These are phyloP conservation scores for Phymatocera aterrima DNA, from an alignment of 2,888 invertebrate genomes.

Conservation along the genomic window DNA sequence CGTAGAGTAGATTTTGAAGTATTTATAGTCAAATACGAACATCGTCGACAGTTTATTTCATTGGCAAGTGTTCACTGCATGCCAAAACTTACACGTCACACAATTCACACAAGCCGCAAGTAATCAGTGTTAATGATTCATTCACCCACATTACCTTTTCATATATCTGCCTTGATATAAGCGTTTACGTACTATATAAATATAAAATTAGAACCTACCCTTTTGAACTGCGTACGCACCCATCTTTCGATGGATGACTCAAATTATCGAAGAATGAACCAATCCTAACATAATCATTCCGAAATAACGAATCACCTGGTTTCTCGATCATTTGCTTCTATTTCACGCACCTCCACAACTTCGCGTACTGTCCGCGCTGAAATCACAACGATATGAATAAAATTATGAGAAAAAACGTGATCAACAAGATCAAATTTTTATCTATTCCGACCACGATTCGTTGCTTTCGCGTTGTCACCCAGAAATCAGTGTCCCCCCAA, in stretches of 20 bases:
- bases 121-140: slow-evolving; percentile 17
- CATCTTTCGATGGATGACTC: not conserved
- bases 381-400: not conserved
- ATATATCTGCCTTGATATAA: not conserved
- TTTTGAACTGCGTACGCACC: not conserved
- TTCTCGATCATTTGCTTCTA: not conserved
- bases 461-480: slow-evolving; percentile 30
- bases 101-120: slow-evolving; percentile 21
- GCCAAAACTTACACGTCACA: not conserved
- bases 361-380: not conserved
- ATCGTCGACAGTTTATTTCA: not conserved
- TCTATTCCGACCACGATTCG: not conserved
- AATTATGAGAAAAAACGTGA: not conserved
- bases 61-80: slow-evolving; percentile 7
- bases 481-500: slow-evolving; percentile 18
- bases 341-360: not conserved
- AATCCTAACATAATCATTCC: not conserved
- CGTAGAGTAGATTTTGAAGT: not conserved
- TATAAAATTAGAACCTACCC: not conserved
- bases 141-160: not conserved
- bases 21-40: not conserved
- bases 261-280: not conserved
- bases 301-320: not conserved
- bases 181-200: not conserved
- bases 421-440: not conserved